Percentiles rank a stretch among this genome's conserved stretches.
phyloP scores from a whole-genome alignment of 2,797 vertebrate genomes.

The Mus spretus region DNA sequence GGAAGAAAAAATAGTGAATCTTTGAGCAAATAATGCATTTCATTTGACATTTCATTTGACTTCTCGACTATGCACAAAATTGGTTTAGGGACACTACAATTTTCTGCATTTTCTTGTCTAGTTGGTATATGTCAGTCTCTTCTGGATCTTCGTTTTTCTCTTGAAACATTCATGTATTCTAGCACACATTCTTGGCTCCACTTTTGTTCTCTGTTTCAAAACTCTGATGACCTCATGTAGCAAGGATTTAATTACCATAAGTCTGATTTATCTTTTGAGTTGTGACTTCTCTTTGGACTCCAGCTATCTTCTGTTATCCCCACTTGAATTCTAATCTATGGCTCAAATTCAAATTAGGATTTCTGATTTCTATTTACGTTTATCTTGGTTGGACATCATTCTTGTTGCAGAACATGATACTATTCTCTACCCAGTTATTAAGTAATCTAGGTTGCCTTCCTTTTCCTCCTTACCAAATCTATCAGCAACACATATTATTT shows the following conservation, averaged over 20 bases:
- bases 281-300: slow-evolving; percentile 47
- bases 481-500: slow-evolving; percentile 57
- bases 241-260: slow-evolving; percentile 60
- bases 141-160: background rate
- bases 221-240: slow-evolving; percentile 68
- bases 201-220: background rate
- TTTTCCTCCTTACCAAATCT: background rate
- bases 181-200: background rate
- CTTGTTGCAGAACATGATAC: slow-evolving; percentile 31
- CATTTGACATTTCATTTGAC: rapidly evolving
- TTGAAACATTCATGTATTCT: background rate
- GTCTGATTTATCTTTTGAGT: slow-evolving; percentile 68
- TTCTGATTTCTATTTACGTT: slow-evolving; percentile 26
- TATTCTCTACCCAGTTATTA: slow-evolving; percentile 39
- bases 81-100: background rate
- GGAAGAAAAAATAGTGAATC: background rate
- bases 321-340: slow-evolving; percentile 48
- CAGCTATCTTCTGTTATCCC: slow-evolving; percentile 59
- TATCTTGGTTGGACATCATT: slow-evolving; percentile 50
- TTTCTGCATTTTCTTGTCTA: background rate
- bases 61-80: background rate
- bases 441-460: slow-evolving; percentile 21
- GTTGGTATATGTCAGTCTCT: background rate
- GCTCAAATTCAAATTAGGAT: background rate
- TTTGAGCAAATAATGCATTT: background rate